phyloP scores from a whole-genome alignment of 2,888 invertebrate species.

The Isotomurus palustris region DNA sequence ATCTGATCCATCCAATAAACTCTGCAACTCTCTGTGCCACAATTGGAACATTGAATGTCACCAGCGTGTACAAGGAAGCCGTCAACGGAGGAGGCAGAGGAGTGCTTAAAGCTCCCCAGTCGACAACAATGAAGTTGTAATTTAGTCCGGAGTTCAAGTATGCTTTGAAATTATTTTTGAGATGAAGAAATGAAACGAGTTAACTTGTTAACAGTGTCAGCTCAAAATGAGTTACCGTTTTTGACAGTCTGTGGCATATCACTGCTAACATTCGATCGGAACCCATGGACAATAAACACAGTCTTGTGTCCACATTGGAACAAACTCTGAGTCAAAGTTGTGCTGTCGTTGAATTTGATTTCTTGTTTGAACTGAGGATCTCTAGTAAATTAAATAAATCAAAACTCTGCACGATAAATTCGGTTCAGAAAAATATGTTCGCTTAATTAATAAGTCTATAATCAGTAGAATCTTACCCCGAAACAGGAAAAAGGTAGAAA shows the following conservation, averaged over 20 bases:
- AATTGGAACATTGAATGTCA: constrained; percentile 12
- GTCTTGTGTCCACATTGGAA: constrained; percentile 11
- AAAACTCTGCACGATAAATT: no score
- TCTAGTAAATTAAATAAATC: no score
- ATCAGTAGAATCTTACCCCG: no score
- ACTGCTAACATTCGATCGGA: constrained; percentile 17
- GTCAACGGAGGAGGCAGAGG: constrained; percentile 7
- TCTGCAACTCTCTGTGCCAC: constrained; percentile 12
- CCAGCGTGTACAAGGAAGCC: constrained; percentile 5
- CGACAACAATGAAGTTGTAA: constrained; percentile 17
- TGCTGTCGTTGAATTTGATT: background rate
- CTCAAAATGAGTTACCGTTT: constrained; percentile 9
- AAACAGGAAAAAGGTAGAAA: no score
- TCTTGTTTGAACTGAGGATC: constrained; percentile 3
- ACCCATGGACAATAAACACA: constrained; percentile 25
- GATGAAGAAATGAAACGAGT: background rate
- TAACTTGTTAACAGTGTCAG: background rate
- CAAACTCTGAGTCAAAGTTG: background rate
- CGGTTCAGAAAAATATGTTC: no score
- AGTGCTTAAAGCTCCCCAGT: constrained; percentile 19
- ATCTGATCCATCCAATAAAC: constrained; percentile 7
- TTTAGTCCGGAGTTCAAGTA: constrained; percentile 12
- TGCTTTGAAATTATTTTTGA: constrained; percentile 1
- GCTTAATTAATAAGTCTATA: no score
- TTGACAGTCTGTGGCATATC: constrained; percentile 18